Conservation (phyloP, 1,140 invertebrate genomes). For the Scaptomyza pallida region DNA sequence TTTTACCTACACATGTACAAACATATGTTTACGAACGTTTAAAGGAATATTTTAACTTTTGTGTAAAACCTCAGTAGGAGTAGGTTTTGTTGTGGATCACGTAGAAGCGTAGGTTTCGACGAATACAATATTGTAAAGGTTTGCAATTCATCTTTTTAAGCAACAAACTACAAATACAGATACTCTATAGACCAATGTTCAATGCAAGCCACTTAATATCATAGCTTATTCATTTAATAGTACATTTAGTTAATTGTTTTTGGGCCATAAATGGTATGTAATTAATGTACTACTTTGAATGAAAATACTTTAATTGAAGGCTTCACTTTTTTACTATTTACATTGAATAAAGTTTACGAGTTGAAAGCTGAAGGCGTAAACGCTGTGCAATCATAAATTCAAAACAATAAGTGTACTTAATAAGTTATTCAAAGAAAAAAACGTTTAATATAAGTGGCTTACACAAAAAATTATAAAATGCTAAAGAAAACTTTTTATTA, state of each 20-base stretch:
- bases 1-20: constrained; percentile 29
- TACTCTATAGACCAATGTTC: too few species aligned
- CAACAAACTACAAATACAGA: too few species aligned
- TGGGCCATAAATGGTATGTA: background rate
- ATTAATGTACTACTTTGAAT: background rate
- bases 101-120: background rate
- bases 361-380: background rate
- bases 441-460: background rate
- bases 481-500: background rate
- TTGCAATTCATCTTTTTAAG: too few species aligned
- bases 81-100: background rate
- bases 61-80: constrained; percentile 3
- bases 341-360: background rate
- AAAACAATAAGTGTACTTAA: background rate
- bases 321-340: background rate
- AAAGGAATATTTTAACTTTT: constrained; percentile 49
- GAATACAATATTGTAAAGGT: background rate
- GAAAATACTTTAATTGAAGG: background rate
- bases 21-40: constrained; percentile 23
- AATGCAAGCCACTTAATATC: too few species aligned
- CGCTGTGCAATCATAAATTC: background rate
- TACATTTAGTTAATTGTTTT: background rate
- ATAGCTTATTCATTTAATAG: background rate
- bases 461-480: background rate
- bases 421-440: constrained; percentile 1